phyloP scores from a whole-genome alignment of 1,140 invertebrate genomes.

The Drosophila rhopaloa region DNA sequence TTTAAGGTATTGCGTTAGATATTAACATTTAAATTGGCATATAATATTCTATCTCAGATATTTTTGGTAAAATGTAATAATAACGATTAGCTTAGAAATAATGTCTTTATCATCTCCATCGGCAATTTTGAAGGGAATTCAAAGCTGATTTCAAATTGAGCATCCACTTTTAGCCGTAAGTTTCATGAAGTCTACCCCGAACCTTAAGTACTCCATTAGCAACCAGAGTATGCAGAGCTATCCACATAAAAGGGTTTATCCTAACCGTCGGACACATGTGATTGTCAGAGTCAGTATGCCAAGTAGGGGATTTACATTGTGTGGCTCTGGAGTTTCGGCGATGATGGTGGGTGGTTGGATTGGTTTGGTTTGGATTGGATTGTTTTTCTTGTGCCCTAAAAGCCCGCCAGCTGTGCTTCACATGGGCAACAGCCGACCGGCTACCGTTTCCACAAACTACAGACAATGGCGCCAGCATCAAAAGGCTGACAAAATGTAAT shows the following conservation, averaged over 20 bases:
- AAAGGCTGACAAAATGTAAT: constrained; percentile 76
- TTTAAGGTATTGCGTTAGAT: no score
- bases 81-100: no score
- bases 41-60: no score
- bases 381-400: constrained; percentile 21
- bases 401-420: constrained; percentile 55
- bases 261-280: constrained; percentile 45
- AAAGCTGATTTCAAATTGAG: background rate
- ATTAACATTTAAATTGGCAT: no score
- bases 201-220: constrained; percentile 9
- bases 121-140: no score
- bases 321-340: constrained; percentile 9
- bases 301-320: constrained; percentile 59
- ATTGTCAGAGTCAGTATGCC: constrained; percentile 44
- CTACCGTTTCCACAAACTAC: constrained; percentile 54
- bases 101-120: no score
- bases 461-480: constrained; percentile 50
- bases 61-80: no score
- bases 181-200: background rate
- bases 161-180: background rate
- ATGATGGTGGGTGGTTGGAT: constrained; percentile 63
- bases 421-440: constrained; percentile 42
- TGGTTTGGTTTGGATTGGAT: constrained; percentile 19
- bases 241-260: constrained; percentile 59
- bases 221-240: constrained; percentile 21